These are phyloP conservation scores for Arctia plantaginis DNA, from an alignment of 2,888 invertebrate genomes.

Conservation along the genomic window DNA sequence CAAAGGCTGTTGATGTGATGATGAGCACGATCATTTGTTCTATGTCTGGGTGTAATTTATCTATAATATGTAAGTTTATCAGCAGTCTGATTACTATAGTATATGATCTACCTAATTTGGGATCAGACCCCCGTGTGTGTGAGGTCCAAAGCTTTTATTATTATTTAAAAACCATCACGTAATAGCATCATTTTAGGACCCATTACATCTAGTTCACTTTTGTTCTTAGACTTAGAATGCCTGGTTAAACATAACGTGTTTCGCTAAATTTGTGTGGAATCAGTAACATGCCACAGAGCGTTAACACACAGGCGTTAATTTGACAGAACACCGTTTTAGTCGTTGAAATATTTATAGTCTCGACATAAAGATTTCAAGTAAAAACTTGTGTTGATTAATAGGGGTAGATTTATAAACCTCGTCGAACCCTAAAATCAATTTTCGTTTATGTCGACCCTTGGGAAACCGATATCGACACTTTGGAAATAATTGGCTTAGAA, in stretches of 20 bases:
- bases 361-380: no score
- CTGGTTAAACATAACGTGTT: background rate
- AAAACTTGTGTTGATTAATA: no score
- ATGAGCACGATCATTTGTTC: no score
- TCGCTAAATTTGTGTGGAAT: conserved; percentile 5
- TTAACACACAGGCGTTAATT: conserved; percentile 15
- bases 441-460: no score
- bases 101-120: background rate
- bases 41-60: no score
- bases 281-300: conserved; percentile 5
- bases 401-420: no score
- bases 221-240: background rate
- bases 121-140: background rate
- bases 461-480: no score
- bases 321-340: conserved; percentile 9
- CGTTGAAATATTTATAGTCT: background rate
- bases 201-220: background rate
- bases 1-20: no score
- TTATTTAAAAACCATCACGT: background rate
- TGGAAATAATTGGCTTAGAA: no score
- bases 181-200: background rate
- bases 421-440: no score
- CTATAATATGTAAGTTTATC: background rate
- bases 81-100: no score
- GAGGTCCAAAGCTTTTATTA: background rate